Conservation (phyloP, 2,888 invertebrate species). For the Drosophila mercatorum region DNA sequence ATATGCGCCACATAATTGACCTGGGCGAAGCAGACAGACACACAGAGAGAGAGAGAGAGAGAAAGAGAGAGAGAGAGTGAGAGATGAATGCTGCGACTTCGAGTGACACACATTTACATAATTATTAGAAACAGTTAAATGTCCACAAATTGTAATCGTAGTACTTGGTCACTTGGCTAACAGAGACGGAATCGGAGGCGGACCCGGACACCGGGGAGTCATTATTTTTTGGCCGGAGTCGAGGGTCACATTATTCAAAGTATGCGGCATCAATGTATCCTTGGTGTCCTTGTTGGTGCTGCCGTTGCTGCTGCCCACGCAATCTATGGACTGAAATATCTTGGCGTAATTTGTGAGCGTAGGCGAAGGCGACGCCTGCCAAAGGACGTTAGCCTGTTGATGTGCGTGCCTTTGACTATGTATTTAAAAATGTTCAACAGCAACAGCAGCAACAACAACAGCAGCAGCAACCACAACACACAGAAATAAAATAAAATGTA, state of each 20-base stretch:
- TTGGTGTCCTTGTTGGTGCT: constrained; percentile 16
- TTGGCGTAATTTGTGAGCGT: constrained; percentile 58
- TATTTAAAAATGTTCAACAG: constrained; percentile 67
- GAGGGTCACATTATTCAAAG: constrained; percentile 61
- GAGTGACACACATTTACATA: constrained; percentile 76
- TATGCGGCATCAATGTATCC: constrained; percentile 43
- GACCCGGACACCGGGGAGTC: constrained; percentile 68
- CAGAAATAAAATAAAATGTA: constrained; percentile 78
- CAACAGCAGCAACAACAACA: constrained; percentile 9
- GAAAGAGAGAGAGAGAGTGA: background rate
- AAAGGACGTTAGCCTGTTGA: constrained; percentile 52
- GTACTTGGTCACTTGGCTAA: constrained; percentile 40
- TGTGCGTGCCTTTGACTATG: constrained; percentile 63
- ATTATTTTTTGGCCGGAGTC: constrained; percentile 51
- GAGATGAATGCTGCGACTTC: constrained; percentile 35
- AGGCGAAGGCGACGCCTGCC: constrained; percentile 16
- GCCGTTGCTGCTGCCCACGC: constrained; percentile 54
- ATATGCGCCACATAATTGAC: constrained; percentile 62
- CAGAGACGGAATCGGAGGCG: constrained; percentile 14
- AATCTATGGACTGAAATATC: constrained; percentile 70
- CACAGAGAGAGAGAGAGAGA: no score
- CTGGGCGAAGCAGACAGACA: background rate
- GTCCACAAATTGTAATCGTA: constrained; percentile 74
- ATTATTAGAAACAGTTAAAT: constrained; percentile 80
- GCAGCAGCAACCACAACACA: constrained; percentile 29